These are phyloP conservation scores for Aphidius colemani DNA, from an alignment of 2,888 invertebrate genomes.

Conservation along the genomic window DNA sequence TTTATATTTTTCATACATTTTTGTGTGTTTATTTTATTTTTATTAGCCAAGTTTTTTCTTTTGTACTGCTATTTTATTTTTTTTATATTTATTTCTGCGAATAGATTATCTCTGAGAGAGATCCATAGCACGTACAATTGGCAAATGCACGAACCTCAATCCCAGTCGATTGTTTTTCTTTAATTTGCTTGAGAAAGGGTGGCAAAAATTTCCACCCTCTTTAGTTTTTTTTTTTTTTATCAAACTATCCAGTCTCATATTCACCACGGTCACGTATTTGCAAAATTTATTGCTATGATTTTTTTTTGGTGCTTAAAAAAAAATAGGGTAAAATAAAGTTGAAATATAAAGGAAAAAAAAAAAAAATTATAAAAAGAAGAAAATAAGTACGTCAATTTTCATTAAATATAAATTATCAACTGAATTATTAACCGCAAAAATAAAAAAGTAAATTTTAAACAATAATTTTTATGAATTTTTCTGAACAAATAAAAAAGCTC, in stretches of 20 bases:
- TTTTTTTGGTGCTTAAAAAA: too few relatives aligned
- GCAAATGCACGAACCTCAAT: too few relatives aligned
- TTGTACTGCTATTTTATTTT: neutral
- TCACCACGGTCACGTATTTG: too few relatives aligned
- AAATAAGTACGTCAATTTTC: too few relatives aligned
- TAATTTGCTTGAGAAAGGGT: too few relatives aligned
- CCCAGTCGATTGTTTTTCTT: too few relatives aligned
- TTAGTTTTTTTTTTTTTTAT: neutral
- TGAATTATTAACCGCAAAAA: neutral
- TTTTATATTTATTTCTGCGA: too few relatives aligned
- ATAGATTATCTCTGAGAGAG: too few relatives aligned
- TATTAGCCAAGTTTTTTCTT: neutral
- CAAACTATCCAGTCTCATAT: neutral
- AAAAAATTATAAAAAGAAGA: too few relatives aligned
- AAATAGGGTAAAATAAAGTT: too few relatives aligned
- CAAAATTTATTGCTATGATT: too few relatives aligned
- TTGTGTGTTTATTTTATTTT: neutral
- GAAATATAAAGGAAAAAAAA: too few relatives aligned
- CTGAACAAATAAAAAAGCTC: neutral
- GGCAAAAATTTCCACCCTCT: slow-evolving; percentile 7
- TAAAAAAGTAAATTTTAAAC: slow-evolving; percentile 1
- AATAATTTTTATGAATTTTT: slow-evolving; percentile 14
- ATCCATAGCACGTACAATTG: neutral
- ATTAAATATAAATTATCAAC: neutral
- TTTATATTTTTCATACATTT: neutral